Conservation (phyloP, 2,888 invertebrate genomes). For the Parnassius smintheus region DNA sequence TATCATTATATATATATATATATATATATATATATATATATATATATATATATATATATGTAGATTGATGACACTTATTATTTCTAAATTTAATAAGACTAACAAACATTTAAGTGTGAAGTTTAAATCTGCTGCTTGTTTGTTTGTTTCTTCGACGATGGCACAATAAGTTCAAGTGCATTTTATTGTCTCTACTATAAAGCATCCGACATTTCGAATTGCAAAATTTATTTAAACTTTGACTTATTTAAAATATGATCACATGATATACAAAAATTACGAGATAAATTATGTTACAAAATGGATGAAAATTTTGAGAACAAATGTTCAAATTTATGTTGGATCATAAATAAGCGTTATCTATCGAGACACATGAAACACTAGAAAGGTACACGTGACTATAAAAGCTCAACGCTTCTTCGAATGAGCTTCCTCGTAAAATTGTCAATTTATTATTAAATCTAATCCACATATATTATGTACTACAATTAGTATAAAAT, state of each 20-base stretch:
- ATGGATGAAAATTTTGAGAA: too few relatives aligned
- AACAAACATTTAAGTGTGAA: constrained; percentile 10
- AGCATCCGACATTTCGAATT: constrained; percentile 11
- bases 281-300: too few relatives aligned
- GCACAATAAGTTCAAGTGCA: constrained; percentile 11
- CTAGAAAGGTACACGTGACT: constrained; percentile 49
- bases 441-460: constrained; percentile 29
- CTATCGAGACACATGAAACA: constrained; percentile 48
- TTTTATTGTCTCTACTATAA: constrained; percentile 21
- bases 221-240: too few relatives aligned
- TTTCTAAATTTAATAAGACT: constrained; percentile 3
- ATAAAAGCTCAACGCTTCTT: constrained; percentile 54
- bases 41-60: constrained; percentile 23
- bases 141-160: not conserved
- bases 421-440: constrained; percentile 41
- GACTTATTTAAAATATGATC: too few relatives aligned
- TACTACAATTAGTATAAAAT: constrained; percentile 71
- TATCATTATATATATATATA: constrained; percentile 15
- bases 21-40: too few relatives aligned
- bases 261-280: too few relatives aligned
- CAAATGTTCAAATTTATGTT: too few relatives aligned
- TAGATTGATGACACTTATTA: constrained; percentile 20
- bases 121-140: constrained; percentile 3
- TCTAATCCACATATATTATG: constrained; percentile 41
- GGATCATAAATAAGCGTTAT: constrained; percentile 42